A percentile compares a stretch with the other conserved stretches of the same genome.
Conservation (phyloP, 2,888 invertebrate genomes). For the Phasia obesa region DNA sequence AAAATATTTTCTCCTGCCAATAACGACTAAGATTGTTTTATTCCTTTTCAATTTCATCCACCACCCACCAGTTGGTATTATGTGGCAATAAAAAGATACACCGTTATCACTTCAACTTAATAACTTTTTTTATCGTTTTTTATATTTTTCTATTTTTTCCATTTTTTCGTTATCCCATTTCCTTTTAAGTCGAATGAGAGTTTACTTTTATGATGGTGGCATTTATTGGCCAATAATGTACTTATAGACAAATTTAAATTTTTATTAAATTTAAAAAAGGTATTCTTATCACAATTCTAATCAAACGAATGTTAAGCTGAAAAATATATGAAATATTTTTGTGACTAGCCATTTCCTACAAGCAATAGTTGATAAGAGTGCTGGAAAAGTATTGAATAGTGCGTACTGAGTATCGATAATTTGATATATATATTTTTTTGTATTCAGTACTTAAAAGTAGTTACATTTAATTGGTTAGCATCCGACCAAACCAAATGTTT, state of each 20-base stretch:
- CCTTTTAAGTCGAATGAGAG: slow-evolving; percentile 5
- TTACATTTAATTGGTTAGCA: too few relatives aligned
- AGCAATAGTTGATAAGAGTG: too few relatives aligned
- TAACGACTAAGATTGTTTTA: background rate
- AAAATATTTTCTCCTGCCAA: too few relatives aligned
- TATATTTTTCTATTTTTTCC: slow-evolving; percentile 12
- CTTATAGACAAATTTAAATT: background rate
- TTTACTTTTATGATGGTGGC: slow-evolving; percentile 12
- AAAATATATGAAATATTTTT: too few relatives aligned
- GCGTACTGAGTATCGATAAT: too few relatives aligned
- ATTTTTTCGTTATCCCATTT: slow-evolving; percentile 2
- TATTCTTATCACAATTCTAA: too few relatives aligned
- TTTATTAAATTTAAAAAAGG: background rate
- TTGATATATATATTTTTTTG: too few relatives aligned
- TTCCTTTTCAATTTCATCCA: background rate
- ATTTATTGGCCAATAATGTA: background rate
- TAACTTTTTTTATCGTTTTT: slow-evolving; percentile 35
- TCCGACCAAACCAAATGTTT: too few relatives aligned
- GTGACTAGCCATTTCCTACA: too few relatives aligned
- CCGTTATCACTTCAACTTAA: slow-evolving; percentile 53
- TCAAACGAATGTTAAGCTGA: too few relatives aligned
- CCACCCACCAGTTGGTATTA: slow-evolving; percentile 12
- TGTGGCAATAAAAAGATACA: slow-evolving; percentile 19
- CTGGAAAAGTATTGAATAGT: too few relatives aligned
- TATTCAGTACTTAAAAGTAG: too few relatives aligned